Conservation (phyloP, 2,888 invertebrate species). For the Mylabris sibirica region DNA sequence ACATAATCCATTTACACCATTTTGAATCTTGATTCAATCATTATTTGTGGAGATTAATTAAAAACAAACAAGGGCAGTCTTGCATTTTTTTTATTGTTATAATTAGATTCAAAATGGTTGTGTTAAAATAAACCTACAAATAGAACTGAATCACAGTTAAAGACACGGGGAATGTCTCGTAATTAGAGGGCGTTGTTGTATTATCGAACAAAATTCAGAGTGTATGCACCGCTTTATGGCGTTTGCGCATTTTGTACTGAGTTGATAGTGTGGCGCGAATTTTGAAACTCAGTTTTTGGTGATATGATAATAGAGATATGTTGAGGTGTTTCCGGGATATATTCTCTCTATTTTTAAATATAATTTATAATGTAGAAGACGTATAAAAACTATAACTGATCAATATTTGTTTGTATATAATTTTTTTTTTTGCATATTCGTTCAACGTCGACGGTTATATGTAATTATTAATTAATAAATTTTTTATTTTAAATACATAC, state of each 20-base stretch:
- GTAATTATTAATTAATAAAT: neutral
- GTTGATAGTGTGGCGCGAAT: constrained; percentile 13
- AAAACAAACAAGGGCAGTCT: neutral
- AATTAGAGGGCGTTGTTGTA: constrained; percentile 33
- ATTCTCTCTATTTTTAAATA: neutral
- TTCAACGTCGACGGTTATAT: constrained; percentile 17
- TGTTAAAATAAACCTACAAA: constrained; percentile 29
- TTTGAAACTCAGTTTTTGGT: neutral
- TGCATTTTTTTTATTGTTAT: constrained; percentile 9
- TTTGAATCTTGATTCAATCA: neutral
- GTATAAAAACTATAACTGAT: constrained; percentile 47
- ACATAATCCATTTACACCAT: constrained; percentile 11
- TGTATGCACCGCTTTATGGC: neutral
- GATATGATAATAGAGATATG: constrained; percentile 40
- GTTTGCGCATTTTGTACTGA: neutral
- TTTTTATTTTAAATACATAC: constrained; percentile 28
- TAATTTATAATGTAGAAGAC: constrained; percentile 35
- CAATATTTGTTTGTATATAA: constrained; percentile 7
- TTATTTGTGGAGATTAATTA: neutral
- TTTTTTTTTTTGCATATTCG: constrained; percentile 17
- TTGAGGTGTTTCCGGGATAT: constrained; percentile 21
- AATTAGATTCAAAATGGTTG: constrained; percentile 12
- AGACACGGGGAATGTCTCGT: constrained; percentile 52
- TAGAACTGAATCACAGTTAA: constrained; percentile 50
- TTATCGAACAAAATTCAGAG: neutral